phyloP scores from a whole-genome alignment of 1,140 invertebrate genomes.

The Arion vulgaris region DNA sequence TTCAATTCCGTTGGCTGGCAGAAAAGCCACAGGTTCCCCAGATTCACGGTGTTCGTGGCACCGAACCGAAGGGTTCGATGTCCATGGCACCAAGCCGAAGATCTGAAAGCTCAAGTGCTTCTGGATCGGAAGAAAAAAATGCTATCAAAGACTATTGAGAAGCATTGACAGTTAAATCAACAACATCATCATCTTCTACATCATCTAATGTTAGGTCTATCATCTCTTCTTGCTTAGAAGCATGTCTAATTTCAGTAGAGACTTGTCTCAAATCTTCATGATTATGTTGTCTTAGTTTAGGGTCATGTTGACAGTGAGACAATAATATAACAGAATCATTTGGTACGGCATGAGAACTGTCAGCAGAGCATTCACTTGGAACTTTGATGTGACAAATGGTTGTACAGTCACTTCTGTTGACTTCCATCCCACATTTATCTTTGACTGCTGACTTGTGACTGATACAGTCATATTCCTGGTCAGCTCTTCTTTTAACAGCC shows the following conservation, averaged over 20 bases:
- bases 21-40: no score
- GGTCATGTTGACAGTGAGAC: not conserved
- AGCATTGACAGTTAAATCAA: not conserved
- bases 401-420: no score
- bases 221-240: not conserved
- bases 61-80: no score
- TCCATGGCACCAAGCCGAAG: no score
- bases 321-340: not conserved
- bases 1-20: no score
- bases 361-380: not conserved
- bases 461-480: not conserved
- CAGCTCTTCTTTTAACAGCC: not conserved
- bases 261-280: not conserved
- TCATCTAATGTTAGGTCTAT: not conserved
- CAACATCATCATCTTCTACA: not conserved
- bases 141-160: not conserved
- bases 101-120: no score
- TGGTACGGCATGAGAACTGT: no score
- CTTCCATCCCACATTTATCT: no score
- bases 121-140: no score
- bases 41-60: no score
- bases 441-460: not conserved
- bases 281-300: not conserved
- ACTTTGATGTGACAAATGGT: not conserved
- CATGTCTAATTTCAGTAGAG: not conserved